These are phyloP conservation scores for Synanthedon tipuliformis DNA, from an alignment of 2,888 invertebrate genomes.

Conservation along the genomic window DNA sequence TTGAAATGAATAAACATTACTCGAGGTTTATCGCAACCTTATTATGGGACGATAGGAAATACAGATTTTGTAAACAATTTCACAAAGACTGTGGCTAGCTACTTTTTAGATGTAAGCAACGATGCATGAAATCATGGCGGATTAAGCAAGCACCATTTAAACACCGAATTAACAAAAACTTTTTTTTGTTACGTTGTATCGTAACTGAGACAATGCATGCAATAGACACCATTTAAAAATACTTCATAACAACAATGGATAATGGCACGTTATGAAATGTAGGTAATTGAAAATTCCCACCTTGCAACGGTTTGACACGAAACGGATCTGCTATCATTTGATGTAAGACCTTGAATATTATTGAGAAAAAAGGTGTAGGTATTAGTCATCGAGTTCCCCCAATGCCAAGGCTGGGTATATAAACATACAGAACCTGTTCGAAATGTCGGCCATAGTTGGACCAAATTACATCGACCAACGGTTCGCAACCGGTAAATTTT, in stretches of 20 bases:
- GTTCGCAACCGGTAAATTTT: constrained; percentile 22
- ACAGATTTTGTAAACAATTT: background rate
- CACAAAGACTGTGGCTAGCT: background rate
- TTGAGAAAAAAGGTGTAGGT: constrained; percentile 16
- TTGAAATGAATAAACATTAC: too few species aligned
- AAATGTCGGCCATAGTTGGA: constrained; percentile 30
- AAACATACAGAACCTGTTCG: constrained; percentile 36
- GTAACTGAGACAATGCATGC: constrained; percentile 1
- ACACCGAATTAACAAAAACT: constrained; percentile 8
- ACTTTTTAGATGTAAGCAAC: constrained; percentile 10
- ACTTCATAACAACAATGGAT: background rate
- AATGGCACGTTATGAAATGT: background rate
- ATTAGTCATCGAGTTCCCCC: constrained; percentile 48
- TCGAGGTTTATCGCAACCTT: too few species aligned
- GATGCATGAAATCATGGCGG: constrained; percentile 11
- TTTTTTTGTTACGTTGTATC: constrained; percentile 5
- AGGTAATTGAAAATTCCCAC: constrained; percentile 15
- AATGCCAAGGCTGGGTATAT: constrained; percentile 58
- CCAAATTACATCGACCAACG: constrained; percentile 13
- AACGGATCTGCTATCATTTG: constrained; percentile 8
- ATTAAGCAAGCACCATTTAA: constrained; percentile 10
- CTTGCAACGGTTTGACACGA: constrained; percentile 16
- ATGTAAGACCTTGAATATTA: constrained; percentile 18
- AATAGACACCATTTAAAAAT: background rate
- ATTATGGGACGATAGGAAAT: background rate